Percentiles rank a stretch among this genome's conserved stretches.
These are phyloP conservation scores for Pterocles orientalis DNA, from an alignment of 2,113 vertebrate genomes.

Conservation along the genomic window DNA sequence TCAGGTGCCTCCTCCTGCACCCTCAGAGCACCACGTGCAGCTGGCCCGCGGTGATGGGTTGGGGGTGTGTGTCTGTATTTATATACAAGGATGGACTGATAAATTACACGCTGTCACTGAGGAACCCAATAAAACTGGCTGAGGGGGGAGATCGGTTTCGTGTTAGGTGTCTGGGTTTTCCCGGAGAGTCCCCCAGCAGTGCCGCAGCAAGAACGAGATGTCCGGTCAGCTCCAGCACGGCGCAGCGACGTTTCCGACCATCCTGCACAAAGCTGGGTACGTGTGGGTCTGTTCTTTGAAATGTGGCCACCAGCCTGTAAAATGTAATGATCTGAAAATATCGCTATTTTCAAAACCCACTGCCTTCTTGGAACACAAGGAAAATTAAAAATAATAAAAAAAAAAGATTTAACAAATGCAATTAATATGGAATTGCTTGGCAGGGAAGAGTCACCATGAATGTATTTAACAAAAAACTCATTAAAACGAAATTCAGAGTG, in stretches of 20 bases:
- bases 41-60: accelerated
- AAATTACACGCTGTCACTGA: background rate
- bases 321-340: background rate
- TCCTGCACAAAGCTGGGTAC: background rate
- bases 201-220: background rate
- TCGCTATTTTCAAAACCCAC: background rate
- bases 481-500: conserved; percentile 12
- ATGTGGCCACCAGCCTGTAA: background rate
- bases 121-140: background rate
- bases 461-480: conserved; percentile 39
- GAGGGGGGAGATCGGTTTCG: background rate
- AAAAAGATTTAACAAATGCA: conserved; percentile 7
- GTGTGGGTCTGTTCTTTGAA: background rate
- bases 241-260: background rate
- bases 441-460: background rate
- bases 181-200: background rate
- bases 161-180: background rate
- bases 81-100: accelerated
- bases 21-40: accelerated
- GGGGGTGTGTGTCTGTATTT: background rate
- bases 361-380: background rate
- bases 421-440: conserved; percentile 35
- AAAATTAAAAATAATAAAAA: background rate
- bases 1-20: accelerated
- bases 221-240: accelerated